Conservation (phyloP, 2,113 vertebrate genomes). For the Astur gentilis region DNA sequence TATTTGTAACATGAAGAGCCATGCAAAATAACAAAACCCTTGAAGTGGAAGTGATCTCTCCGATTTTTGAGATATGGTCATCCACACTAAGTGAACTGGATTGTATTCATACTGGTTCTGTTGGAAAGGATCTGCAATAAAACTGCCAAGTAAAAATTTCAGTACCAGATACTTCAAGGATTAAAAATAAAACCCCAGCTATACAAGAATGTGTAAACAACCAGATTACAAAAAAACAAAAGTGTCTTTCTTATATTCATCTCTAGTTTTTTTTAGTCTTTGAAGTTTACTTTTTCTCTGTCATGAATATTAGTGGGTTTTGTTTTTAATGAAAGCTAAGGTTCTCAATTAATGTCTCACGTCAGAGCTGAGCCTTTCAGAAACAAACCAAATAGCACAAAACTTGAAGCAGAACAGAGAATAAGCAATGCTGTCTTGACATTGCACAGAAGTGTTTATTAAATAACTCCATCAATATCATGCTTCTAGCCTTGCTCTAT, state of each 20-base stretch:
- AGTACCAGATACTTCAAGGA: background rate
- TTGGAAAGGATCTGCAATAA: background rate
- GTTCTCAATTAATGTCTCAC: background rate
- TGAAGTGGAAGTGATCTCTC: background rate
- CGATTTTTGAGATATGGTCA: background rate
- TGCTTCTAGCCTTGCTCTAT: background rate
- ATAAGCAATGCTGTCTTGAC: background rate
- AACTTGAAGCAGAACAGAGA: background rate
- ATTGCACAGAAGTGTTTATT: background rate
- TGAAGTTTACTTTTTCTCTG: background rate
- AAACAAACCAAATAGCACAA: background rate
- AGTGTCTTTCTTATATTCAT: background rate
- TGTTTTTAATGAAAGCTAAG: background rate
- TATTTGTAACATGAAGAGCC: background rate
- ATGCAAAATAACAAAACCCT: background rate
- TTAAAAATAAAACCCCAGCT: background rate
- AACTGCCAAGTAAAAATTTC: background rate
- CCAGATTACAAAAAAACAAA: background rate
- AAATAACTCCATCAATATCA: background rate
- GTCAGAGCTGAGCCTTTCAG: background rate
- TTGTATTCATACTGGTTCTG: background rate
- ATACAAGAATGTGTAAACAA: background rate
- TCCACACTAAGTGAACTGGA: background rate
- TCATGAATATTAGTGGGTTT: background rate
- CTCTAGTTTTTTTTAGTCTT: background rate